A percentile compares a stretch with the other conserved stretches of the same genome.
Evolutionary conservation across 1,140 invertebrate genomes (phyloP).

Genomic region (Himalopsyche phryganea): DNA sequence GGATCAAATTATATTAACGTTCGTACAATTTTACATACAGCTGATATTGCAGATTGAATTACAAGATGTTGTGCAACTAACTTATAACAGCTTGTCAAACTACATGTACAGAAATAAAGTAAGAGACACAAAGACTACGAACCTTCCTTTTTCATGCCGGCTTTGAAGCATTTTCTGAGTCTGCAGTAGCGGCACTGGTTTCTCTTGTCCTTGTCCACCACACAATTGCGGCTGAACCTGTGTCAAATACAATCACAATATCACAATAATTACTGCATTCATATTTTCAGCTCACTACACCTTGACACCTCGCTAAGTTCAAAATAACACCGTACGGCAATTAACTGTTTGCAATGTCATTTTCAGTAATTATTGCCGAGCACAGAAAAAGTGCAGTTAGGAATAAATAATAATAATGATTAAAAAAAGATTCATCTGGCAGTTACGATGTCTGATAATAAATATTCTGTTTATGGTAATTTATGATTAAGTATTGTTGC

Average conservation of each 20-base stretch:
- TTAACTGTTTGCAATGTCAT: too few species aligned
- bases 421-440: too few species aligned
- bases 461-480: too few species aligned
- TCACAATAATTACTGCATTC: too few species aligned
- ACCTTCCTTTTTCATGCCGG: conserved; percentile 99
- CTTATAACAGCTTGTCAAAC: neutral
- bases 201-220: conserved; percentile 96
- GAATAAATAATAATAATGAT: too few species aligned
- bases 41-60: too few species aligned
- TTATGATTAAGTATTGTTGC: too few species aligned
- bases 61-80: neutral
- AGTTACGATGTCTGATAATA: too few species aligned
- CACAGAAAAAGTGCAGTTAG: too few species aligned
- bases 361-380: too few species aligned
- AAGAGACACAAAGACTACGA: conserved; percentile 30
- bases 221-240: conserved; percentile 89
- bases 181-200: conserved; percentile 97
- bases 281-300: neutral
- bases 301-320: conserved; percentile 22
- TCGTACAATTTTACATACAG: too few species aligned
- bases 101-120: neutral
- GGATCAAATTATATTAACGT: too few species aligned
- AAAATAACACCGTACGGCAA: neutral
- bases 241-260: conserved; percentile 39
- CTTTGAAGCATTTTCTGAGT: conserved; percentile 92